phyloP scores from a whole-genome alignment of 2,888 invertebrate species.

The Habroteleia sp. region DNA sequence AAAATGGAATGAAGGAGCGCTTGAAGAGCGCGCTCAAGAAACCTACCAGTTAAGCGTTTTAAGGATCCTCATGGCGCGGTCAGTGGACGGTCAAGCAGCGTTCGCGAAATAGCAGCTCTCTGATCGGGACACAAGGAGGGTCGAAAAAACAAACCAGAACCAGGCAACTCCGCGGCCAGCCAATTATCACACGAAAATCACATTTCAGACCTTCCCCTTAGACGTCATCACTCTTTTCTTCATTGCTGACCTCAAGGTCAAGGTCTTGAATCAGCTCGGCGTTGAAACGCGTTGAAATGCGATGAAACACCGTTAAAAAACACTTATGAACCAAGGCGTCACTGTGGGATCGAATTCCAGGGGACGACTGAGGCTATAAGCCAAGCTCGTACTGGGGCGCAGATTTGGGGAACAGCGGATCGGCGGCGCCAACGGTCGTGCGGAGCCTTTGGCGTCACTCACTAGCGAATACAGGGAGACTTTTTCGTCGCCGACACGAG shows the following conservation, averaged over 20 bases:
- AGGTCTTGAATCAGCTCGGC: slow-evolving; percentile 1
- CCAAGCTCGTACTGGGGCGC: too few species aligned
- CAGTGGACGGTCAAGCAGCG: slow-evolving; percentile 42
- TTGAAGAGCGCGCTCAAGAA: slow-evolving; percentile 5
- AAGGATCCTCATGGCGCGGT: slow-evolving; percentile 81
- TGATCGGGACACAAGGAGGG: slow-evolving; percentile 58
- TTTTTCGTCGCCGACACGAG: slow-evolving; percentile 63
- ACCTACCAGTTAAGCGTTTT: slow-evolving; percentile 80
- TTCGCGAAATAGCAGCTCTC: slow-evolving; percentile 65
- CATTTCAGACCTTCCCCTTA: slow-evolving; percentile 25
- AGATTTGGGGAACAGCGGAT: background rate
- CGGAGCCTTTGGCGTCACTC: background rate
- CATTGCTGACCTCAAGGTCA: slow-evolving; percentile 44
- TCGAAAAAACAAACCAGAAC: slow-evolving; percentile 46
- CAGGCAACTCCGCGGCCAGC: slow-evolving; percentile 17
- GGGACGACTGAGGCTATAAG: too few species aligned
- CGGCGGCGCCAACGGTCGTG: background rate
- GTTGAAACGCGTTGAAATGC: too few species aligned
- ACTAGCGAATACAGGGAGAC: slow-evolving; percentile 8
- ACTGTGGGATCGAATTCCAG: too few species aligned
- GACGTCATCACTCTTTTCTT: slow-evolving; percentile 14
- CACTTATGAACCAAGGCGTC: too few species aligned
- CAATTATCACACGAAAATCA: slow-evolving; percentile 9
- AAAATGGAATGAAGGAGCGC: too few species aligned
- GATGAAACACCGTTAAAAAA: too few species aligned